Evolutionary conservation across 2,113 vertebrate genomes (phyloP).

Genomic region (Eurypyga helias): DNA sequence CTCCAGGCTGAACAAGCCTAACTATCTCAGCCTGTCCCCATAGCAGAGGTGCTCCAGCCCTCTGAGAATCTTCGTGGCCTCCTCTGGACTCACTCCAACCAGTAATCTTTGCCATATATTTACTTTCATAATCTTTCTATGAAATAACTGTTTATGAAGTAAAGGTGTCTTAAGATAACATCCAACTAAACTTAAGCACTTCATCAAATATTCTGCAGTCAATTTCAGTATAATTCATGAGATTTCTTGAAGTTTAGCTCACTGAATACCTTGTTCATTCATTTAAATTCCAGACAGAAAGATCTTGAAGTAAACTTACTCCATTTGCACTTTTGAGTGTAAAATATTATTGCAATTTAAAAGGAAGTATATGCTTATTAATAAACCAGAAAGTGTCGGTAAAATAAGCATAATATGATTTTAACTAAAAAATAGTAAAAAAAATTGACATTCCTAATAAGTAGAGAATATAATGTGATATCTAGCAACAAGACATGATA

Average conservation of each 20-base stretch:
- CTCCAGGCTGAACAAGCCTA: too few relatives aligned
- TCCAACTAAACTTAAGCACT: not conserved
- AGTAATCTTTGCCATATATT: not conserved
- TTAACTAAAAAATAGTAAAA: not conserved
- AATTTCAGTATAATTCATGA: not conserved
- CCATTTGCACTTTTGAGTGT: constrained; percentile 27
- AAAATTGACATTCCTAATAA: constrained; percentile 33
- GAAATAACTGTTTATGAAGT: not conserved
- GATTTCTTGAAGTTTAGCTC: not conserved
- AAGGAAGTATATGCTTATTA: constrained; percentile 63
- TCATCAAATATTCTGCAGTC: not conserved
- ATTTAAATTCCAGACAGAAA: constrained; percentile 53
- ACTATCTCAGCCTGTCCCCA: too few relatives aligned
- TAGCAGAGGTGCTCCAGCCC: too few relatives aligned
- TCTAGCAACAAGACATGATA: not conserved
- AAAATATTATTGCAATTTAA: constrained; percentile 61
- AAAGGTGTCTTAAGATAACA: not conserved
- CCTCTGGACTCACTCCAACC: too few relatives aligned
- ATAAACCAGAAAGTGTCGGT: constrained; percentile 33
- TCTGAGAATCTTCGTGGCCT: too few relatives aligned
- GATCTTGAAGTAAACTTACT: constrained; percentile 36
- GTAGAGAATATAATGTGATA: not conserved
- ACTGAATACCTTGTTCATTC: constrained; percentile 12
- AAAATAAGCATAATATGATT: constrained; percentile 29
- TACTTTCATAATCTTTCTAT: not conserved